Base-by-base conservation (phyloP, 2,888 invertebrate genomes). In the Macroteleia sp. region DNA sequence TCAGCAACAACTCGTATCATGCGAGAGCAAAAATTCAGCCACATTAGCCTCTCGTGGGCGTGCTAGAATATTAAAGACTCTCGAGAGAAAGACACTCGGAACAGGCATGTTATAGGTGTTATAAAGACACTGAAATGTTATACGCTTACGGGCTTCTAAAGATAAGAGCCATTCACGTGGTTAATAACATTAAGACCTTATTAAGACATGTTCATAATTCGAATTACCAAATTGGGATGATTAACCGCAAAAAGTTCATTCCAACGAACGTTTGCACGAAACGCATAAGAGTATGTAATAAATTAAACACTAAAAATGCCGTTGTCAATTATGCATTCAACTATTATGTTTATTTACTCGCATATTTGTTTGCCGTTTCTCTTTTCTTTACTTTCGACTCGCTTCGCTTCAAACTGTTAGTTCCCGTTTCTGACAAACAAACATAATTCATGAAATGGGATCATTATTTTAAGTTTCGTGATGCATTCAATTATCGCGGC, bases 11-110 rank as follows among this genome's bases (percentile, higher is more conserved):
- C 57, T 39, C 39, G 32, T 69, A 44, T 46, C 48, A 25, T 16
- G 42, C 48, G 25, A 9, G 50, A 56, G 57, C 69, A 69, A 69
- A 69, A 59, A 59, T 59, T 57, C 41, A 48, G 14, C 50, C 69
- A 19, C 69, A 70, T 70, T 70, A 70, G 52, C 70, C 52, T 61
- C 59, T 52, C 61, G 52, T 50, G 69, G 59, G 69, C 50, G 50
- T 34, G 42, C 59, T 59, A 32, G 52, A 70, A 70, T 70, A 70
- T 70, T 70, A 70, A 70, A 70, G 41, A 50, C 50, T 34, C 59
- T 50, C 59, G 22, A 32, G 54, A 52, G 70, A 70, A 52, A 39
- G 41, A 36, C 39, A 57, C 39, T 28, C 19, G 5, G 20, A 36
- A 39, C 57, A 41, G 50, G 39, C 57, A 46, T 46, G 46, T 46